Evolutionary conservation across 2,888 invertebrate genomes (phyloP).

Genomic region (Sicus ferrugineus): DNA sequence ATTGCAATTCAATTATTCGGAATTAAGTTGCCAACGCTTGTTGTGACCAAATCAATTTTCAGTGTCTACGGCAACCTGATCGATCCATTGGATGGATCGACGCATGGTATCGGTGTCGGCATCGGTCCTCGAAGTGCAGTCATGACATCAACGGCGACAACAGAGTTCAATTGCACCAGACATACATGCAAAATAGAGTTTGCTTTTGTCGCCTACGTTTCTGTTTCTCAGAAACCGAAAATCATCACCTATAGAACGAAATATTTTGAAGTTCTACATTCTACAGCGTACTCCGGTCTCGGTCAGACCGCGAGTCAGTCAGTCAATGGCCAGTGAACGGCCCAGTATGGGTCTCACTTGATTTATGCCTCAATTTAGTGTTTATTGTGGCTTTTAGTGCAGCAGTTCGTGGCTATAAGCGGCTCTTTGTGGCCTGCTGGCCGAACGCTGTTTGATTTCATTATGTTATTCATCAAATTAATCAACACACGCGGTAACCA

Average conservation of each 20-base stretch:
- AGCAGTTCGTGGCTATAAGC: slow-evolving; percentile 10
- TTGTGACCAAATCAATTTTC: background rate
- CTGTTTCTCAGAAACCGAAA: background rate
- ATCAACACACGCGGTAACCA: slow-evolving; percentile 1
- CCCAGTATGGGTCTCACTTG: background rate
- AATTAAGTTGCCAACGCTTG: background rate
- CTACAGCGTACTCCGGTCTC: background rate
- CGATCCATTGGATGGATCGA: no score
- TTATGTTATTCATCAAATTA: slow-evolving; percentile 24
- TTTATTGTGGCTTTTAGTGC: slow-evolving; percentile 16
- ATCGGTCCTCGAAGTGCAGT: background rate
- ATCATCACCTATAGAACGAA: no score
- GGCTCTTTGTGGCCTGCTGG: slow-evolving; percentile 16
- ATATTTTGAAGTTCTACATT: no score
- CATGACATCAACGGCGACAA: background rate
- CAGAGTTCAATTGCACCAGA: no score
- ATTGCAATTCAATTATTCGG: background rate
- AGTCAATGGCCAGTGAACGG: background rate
- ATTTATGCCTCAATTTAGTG: slow-evolving; percentile 16
- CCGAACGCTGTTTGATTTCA: slow-evolving; percentile 15
- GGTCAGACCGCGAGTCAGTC: background rate
- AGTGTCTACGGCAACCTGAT: background rate
- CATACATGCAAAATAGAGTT: no score
- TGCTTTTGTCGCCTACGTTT: no score
- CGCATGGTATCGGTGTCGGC: no score